Percentiles rank a stretch among this genome's conserved stretches.
Evolutionary conservation across 2,113 vertebrate species (phyloP).

Genomic region (Tauraco erythrolophus): DNA sequence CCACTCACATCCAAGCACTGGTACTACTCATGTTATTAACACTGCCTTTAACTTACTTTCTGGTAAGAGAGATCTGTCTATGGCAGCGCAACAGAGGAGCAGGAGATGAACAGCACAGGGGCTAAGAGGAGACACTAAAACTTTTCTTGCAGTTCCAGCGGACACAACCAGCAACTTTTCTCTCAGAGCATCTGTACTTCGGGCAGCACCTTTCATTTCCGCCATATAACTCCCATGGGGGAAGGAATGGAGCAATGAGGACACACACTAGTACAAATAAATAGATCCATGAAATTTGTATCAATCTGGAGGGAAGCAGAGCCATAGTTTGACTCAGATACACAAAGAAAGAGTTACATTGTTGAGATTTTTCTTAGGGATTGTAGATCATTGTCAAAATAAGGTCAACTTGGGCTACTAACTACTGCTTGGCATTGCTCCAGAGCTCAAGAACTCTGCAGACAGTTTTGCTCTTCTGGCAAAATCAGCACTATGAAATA

Average conservation of each 20-base stretch:
- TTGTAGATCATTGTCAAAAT: not conserved
- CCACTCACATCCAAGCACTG: not conserved
- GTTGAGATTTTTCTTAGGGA: not conserved
- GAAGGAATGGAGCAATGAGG: not conserved
- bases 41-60: not conserved
- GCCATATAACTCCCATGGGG: accelerated
- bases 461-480: not conserved
- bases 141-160: not conserved
- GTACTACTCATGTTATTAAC: not conserved
- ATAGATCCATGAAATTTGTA: not conserved
- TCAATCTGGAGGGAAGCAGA: not conserved
- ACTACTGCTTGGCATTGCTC: not conserved
- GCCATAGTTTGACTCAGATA: not conserved
- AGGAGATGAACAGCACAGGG: not conserved
- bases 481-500: not conserved
- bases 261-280: not conserved
- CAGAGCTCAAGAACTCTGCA: not conserved
- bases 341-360: not conserved
- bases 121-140: not conserved
- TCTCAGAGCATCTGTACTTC: not conserved
- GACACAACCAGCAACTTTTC: not conserved
- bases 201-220: not conserved
- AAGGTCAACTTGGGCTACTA: not conserved
- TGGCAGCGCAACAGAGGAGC: not conserved
- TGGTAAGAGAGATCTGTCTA: not conserved